Percentiles rank a stretch among this genome's conserved stretches.
Evolutionary conservation across 2,888 invertebrate species (phyloP).

Genomic region (Agrotis segetum): DNA sequence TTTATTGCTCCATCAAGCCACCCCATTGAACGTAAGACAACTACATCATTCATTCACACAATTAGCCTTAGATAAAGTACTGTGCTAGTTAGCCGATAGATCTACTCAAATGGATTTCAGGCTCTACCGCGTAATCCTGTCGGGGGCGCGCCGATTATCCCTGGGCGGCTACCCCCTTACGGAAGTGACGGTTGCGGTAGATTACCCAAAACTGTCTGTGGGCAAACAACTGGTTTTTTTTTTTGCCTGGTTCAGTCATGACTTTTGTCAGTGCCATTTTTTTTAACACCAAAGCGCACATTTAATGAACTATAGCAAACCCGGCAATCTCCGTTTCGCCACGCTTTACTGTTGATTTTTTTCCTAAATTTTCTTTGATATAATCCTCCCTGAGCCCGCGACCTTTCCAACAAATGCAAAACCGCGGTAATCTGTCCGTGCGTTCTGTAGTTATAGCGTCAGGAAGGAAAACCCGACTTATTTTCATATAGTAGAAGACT

Average conservation of each 20-base stretch:
- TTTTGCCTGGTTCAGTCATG: conserved; percentile 15
- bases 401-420: no score
- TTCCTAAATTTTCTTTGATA: no score
- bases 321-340: no score
- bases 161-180: conserved; percentile 21
- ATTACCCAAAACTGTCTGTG: conserved; percentile 31
- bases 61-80: conserved; percentile 46
- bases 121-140: conserved; percentile 56
- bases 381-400: no score
- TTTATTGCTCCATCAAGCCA: neutral
- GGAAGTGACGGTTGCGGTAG: conserved; percentile 43
- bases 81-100: conserved; percentile 47
- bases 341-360: no score
- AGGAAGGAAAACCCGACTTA: no score
- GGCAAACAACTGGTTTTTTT: conserved; percentile 36
- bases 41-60: conserved; percentile 36
- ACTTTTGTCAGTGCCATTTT: neutral
- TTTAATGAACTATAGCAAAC: no score
- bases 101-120: conserved; percentile 54
- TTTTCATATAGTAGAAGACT: no score
- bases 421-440: no score
- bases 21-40: neutral
- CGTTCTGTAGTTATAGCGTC: no score
- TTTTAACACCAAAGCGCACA: no score
- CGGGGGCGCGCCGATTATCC: conserved; percentile 43